A percentile compares a stretch with the other conserved stretches of the same genome.
phyloP scores from a whole-genome alignment of 2,888 invertebrate genomes.

The Andrena hattorfiana region DNA sequence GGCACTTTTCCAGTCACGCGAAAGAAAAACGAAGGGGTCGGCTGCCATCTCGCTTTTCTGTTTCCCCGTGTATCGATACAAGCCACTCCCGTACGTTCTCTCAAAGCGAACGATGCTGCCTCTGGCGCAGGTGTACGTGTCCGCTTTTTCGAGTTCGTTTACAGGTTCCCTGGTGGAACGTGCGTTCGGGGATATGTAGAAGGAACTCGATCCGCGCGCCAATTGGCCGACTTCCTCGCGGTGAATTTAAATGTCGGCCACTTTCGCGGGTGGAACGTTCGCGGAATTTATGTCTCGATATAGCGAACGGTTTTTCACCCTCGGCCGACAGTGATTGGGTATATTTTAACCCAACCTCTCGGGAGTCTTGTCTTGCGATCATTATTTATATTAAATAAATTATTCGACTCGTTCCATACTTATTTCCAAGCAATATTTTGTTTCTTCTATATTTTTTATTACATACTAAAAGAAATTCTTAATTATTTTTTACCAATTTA shows the following conservation, averaged over 20 bases:
- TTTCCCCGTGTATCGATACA: not conserved
- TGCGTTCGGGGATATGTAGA: not conserved
- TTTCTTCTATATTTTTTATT: too few relatives aligned
- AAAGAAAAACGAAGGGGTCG: not conserved
- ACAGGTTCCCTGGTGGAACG: not conserved
- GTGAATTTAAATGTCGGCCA: constrained; percentile 27
- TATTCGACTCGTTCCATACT: too few relatives aligned
- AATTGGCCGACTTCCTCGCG: constrained; percentile 22
- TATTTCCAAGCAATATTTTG: too few relatives aligned
- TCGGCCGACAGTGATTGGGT: not conserved
- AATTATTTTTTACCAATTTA: too few relatives aligned
- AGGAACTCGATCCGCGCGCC: not conserved
- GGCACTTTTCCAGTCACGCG: constrained; percentile 3
- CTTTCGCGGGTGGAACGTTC: not conserved
- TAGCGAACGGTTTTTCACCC: constrained; percentile 17
- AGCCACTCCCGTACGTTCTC: not conserved
- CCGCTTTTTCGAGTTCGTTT: constrained; percentile 21
- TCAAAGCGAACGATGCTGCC: constrained; percentile 1
- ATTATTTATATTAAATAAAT: too few relatives aligned
- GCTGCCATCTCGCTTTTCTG: not conserved
- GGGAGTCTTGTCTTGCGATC: not conserved
- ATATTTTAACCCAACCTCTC: not conserved
- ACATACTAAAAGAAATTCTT: too few relatives aligned
- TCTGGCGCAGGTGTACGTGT: constrained; percentile 2
- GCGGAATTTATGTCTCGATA: constrained; percentile 1